Percentiles rank a stretch among this genome's conserved stretches.
phyloP scores from a whole-genome alignment of 1,140 invertebrate genomes.

The Drosophila willistoni region DNA sequence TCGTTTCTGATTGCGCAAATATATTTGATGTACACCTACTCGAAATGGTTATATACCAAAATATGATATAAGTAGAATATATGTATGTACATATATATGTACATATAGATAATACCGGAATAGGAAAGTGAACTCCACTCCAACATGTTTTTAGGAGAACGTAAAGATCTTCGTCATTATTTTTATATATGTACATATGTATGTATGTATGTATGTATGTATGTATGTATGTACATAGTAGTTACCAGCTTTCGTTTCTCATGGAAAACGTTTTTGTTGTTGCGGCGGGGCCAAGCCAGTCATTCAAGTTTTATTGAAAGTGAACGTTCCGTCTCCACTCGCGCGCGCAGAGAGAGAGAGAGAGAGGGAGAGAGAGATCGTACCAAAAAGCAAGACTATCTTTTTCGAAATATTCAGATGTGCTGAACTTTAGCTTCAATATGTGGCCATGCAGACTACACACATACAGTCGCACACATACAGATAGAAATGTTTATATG shows the following conservation, averaged over 20 bases:
- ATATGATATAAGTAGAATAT: not conserved
- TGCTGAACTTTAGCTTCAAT: slow-evolving; percentile 74
- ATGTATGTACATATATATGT: not conserved
- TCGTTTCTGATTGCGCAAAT: slow-evolving; percentile 43
- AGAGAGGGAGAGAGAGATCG: slow-evolving; percentile 39
- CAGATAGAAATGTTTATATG: slow-evolving; percentile 19
- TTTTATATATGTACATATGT: too few species aligned
- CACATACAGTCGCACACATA: slow-evolving; percentile 23
- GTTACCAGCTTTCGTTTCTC: slow-evolving; percentile 57
- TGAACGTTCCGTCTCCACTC: slow-evolving; percentile 73
- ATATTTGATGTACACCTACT: slow-evolving; percentile 9
- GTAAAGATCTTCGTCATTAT: not conserved
- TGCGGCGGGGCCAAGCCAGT: slow-evolving; percentile 57
- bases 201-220: too few species aligned
- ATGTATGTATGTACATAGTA: not conserved
- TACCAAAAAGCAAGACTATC: slow-evolving; percentile 73
- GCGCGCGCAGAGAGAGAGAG: slow-evolving; percentile 18
- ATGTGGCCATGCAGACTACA: slow-evolving; percentile 64
- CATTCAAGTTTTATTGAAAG: slow-evolving; percentile 81
- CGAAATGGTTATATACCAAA: slow-evolving; percentile 16
- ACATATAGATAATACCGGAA: not conserved
- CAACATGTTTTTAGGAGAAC: not conserved
- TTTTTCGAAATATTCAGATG: slow-evolving; percentile 72
- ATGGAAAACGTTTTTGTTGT: slow-evolving; percentile 51
- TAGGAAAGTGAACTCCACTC: not conserved